Evolutionary conservation across 2,797 vertebrate species (phyloP), one percentile per base, ranked within the genome.

Genomic region (Sparus aurata): DNA sequence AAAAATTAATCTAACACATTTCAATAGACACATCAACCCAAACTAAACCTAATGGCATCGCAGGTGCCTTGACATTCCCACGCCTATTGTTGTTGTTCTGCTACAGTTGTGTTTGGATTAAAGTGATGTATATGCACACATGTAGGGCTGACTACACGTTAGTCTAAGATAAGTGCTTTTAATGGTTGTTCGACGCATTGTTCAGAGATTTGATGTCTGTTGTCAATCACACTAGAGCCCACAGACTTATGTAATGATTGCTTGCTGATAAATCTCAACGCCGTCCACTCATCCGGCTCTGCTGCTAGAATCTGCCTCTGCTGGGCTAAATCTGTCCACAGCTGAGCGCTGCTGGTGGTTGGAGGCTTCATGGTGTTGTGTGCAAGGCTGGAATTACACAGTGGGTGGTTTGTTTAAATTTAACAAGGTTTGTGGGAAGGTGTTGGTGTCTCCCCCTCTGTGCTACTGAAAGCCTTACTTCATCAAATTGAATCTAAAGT

Each of bases 331-430:
- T 85, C 76, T 30, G 82, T 86, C 45, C 85, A 30, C 75, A 49
- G 75, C 67, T 59, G 73, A 83, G 77, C 73, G 69, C 70, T 60
- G 69, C 41, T 50, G 63, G 55, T 71, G 73, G 58, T 18, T 55
- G 71, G 34, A 59, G 70, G 74, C 72, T 69, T 54, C 69, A 5
- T 11, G 68, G 73, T 80, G 83, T 69, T 84, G 67, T 43, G 3
- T 57, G 74, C 30, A 45, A 57, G 52, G 61, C 69, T 83, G 69
- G 57, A 63, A 64, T 90, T 72, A 79, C 81, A n/a, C 85, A 61
- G 73, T 71, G 79, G 73, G 65, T 55, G 85, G 82, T 71, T 85
- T 82, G 81, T 78, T 85, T 86, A 73, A 77, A 85, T 85, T 72
- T 77, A 78, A 61, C 75, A 61, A 53, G 63, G 59, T 54, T 77